Conservation (phyloP, 2,888 invertebrate species). For the Pammene aurita region DNA sequence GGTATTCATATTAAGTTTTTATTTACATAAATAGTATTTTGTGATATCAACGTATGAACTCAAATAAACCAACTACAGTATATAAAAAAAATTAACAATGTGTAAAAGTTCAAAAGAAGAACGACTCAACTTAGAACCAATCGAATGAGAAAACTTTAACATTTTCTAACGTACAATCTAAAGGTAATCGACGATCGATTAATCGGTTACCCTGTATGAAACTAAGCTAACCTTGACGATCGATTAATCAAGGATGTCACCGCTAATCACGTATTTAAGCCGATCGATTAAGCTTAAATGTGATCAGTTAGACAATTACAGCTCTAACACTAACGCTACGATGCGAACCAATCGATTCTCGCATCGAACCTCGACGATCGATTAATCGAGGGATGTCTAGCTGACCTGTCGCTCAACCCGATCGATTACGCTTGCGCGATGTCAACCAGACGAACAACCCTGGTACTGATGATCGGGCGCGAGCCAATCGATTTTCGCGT, state of each 20-base stretch:
- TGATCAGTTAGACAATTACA: background rate
- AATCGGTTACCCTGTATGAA: background rate
- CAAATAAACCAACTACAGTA: too few species aligned
- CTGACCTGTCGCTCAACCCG: background rate
- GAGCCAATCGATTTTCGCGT: background rate
- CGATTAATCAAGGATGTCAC: background rate
- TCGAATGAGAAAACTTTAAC: background rate
- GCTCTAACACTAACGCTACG: background rate
- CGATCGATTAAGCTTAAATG: constrained; percentile 5
- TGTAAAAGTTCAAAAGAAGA: background rate
- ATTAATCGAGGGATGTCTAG: background rate
- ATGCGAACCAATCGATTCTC: constrained; percentile 8
- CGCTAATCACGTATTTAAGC: background rate
- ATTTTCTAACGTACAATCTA: background rate
- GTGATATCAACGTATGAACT: too few species aligned
- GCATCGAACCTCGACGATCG: background rate
- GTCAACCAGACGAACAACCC: background rate
- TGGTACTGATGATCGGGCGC: background rate
- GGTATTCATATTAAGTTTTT: too few species aligned
- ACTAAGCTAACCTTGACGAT: background rate
- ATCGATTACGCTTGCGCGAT: constrained; percentile 2
- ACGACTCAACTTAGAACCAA: background rate
- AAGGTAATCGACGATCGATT: background rate
- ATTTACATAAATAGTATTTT: too few species aligned
- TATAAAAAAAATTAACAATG: background rate